These are phyloP conservation scores for Protosalanx chinensis DNA, from an alignment of 2,797 vertebrate genomes.

Conservation along the genomic window DNA sequence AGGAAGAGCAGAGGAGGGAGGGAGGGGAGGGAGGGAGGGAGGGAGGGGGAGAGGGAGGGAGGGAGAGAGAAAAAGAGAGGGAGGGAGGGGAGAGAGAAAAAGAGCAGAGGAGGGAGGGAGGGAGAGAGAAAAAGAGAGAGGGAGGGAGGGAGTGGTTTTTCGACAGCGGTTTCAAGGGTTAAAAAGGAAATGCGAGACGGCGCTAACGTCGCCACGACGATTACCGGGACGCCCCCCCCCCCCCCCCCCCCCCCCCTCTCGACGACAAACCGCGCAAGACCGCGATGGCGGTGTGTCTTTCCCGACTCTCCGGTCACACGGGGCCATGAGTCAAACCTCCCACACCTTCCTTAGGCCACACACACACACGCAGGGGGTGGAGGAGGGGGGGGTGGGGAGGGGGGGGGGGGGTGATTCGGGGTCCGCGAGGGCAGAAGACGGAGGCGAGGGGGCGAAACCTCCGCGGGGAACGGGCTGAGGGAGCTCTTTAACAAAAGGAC, in stretches of 20 bases:
- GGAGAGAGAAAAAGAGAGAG: background rate
- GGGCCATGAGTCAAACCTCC: background rate
- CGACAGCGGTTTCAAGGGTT: too few relatives aligned
- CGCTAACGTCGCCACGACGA: too few relatives aligned
- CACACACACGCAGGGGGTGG: background rate
- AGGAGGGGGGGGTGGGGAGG: too few relatives aligned
- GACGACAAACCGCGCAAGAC: too few relatives aligned
- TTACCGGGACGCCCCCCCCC: too few relatives aligned
- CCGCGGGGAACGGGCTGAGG: too few relatives aligned
- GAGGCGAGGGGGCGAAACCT: too few relatives aligned
- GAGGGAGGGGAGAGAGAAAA: too few relatives aligned
- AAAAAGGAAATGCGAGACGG: too few relatives aligned
- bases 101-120: too few relatives aligned
- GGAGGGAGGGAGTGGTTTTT: constrained; percentile 17
- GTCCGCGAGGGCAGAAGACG: constrained; percentile 17
- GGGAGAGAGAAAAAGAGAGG: constrained; percentile 5
- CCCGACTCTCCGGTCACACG: constrained; percentile 15
- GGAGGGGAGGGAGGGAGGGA: constrained; percentile 5
- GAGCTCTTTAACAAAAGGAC: constrained; percentile 62
- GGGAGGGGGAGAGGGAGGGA: constrained; percentile 22
- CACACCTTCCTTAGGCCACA: background rate
- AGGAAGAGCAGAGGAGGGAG: constrained; percentile 7
- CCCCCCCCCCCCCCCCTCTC: too few relatives aligned
- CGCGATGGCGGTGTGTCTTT: background rate
- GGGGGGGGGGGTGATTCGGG: constrained; percentile 29